phyloP scores from a whole-genome alignment of 1,140 invertebrate species.

The Dolichoris vasculosae region DNA sequence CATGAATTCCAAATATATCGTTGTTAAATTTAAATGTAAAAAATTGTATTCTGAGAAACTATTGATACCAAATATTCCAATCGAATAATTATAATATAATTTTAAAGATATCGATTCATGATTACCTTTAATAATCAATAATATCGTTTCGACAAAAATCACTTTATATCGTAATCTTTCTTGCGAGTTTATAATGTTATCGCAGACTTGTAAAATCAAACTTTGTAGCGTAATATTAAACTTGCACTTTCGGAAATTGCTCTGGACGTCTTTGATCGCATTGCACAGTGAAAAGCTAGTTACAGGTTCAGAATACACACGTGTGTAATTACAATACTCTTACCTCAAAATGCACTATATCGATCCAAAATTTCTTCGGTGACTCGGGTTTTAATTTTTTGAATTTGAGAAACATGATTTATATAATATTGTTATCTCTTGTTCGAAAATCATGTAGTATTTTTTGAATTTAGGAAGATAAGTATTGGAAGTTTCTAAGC shows the following conservation, averaged over 20 bases:
- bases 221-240: neutral
- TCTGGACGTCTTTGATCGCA: neutral
- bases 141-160: neutral
- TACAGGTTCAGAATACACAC: neutral
- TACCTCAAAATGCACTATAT: neutral
- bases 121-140: neutral
- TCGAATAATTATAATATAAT: too few relatives aligned
- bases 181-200: neutral
- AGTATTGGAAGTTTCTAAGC: too few relatives aligned
- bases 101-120: too few relatives aligned
- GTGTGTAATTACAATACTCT: neutral
- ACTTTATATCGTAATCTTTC: neutral
- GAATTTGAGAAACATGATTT: too few relatives aligned
- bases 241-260: neutral
- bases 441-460: too few relatives aligned
- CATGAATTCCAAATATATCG: too few relatives aligned
- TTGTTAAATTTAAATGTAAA: too few relatives aligned
- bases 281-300: conserved; percentile 4
- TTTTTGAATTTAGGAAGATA: too few relatives aligned
- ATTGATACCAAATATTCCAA: too few relatives aligned
- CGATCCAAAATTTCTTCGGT: too few relatives aligned
- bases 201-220: neutral
- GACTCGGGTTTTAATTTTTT: too few relatives aligned
- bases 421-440: neutral
- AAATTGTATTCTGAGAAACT: too few relatives aligned